phyloP scores from a whole-genome alignment of 2,113 vertebrate genomes.

The Pavo muticus region DNA sequence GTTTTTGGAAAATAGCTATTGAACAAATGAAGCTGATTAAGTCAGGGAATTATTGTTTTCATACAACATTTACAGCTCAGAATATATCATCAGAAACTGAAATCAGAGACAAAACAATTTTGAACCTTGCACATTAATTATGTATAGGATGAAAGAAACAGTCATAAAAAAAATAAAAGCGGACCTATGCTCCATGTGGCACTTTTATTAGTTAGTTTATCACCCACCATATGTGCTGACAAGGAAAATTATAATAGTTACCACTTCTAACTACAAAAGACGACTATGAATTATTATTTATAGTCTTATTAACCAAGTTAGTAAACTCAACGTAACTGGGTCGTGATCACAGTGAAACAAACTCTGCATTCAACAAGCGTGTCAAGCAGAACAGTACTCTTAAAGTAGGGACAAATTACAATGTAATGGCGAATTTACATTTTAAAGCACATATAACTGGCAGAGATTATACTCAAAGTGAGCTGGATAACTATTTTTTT shows the following conservation, averaged over 20 bases:
- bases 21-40: neutral
- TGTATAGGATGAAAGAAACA: slow-evolving; percentile 65
- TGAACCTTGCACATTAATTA: slow-evolving; percentile 67
- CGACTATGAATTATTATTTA: slow-evolving; percentile 71
- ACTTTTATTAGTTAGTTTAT: slow-evolving; percentile 78
- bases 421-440: neutral
- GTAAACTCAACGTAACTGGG: slow-evolving; percentile 51
- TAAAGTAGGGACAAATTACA: neutral
- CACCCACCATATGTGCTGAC: slow-evolving; percentile 66
- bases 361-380: neutral
- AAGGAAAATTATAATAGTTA: slow-evolving; percentile 71
- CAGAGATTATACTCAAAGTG: neutral
- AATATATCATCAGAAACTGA: neutral
- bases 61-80: neutral
- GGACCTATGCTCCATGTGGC: slow-evolving; percentile 55
- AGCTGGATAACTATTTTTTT: neutral
- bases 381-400: neutral
- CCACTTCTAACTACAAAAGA: slow-evolving; percentile 56
- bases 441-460: neutral
- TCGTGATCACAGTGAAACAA: neutral
- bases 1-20: neutral
- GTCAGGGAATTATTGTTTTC: neutral
- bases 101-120: slow-evolving; percentile 35
- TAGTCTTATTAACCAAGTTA: slow-evolving; percentile 70
- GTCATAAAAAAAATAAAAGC: slow-evolving; percentile 68